Conservation (phyloP, 1,140 invertebrate species). For the Drosophila ogumai region DNA sequence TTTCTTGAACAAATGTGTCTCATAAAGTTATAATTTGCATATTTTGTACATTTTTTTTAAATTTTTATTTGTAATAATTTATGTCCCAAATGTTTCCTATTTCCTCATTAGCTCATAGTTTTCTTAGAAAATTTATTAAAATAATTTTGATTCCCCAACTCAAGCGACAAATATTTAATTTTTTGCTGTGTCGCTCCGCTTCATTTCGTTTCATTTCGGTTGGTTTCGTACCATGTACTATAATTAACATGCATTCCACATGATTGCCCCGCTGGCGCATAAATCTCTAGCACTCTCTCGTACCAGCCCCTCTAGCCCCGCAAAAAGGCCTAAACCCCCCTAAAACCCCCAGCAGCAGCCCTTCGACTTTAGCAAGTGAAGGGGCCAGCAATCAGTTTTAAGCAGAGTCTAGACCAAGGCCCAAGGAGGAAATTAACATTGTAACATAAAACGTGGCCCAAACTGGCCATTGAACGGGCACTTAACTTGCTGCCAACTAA, state of each 20-base stretch:
- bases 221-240: slow-evolving; percentile 46
- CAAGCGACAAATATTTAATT: background rate
- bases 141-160: too few relatives aligned
- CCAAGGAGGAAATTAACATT: slow-evolving; percentile 76
- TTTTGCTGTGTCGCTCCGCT: slow-evolving; percentile 17
- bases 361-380: slow-evolving; percentile 26
- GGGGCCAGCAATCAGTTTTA: slow-evolving; percentile 63
- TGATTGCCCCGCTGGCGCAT: slow-evolving; percentile 73
- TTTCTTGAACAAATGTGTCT: background rate
- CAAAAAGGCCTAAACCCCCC: background rate
- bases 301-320: background rate
- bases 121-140: too few relatives aligned
- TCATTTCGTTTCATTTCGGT: slow-evolving; percentile 51
- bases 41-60: too few relatives aligned
- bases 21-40: background rate
- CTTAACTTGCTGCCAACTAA: slow-evolving; percentile 77
- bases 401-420: slow-evolving; percentile 64
- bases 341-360: background rate
- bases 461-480: slow-evolving; percentile 80
- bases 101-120: background rate
- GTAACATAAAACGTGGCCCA: slow-evolving; percentile 75
- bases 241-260: slow-evolving; percentile 84
- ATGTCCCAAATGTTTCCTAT: too few relatives aligned
- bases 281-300: slow-evolving; percentile 63
- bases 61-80: too few relatives aligned